Evolutionary conservation across 2,888 invertebrate genomes (phyloP), one percentile per base, ranked within the genome.

Genomic region (Conistra vaccinii): DNA sequence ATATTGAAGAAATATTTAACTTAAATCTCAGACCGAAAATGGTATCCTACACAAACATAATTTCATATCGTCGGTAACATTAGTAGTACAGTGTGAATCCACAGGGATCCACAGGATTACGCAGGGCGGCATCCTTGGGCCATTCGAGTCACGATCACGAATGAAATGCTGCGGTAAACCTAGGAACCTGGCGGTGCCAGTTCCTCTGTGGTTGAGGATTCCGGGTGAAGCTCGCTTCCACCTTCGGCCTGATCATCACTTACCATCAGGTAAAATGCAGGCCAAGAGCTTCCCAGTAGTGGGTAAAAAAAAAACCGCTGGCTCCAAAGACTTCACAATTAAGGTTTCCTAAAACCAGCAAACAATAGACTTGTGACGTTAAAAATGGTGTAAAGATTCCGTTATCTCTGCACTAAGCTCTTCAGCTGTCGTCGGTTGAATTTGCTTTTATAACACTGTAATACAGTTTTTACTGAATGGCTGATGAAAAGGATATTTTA

Each of bases 61-160:
- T 73, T 58, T 73, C 53, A 65, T 61, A 48, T 51, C 4, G 6
- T 35, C 20, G 60, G 10, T 39, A 53, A 67, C 61, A 76, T 76
- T 75, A 69, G 61, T 55, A 57, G 20, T 63, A 79, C 39, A 57
- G n/a, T 68, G 61, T 53, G 32, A 53, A 74, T 73, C 81, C 80
- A 32, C 69, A 76, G 75, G 32, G 48, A 74, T 73, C 81, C 80
- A 32, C 69, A 76, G 75, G 79, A 88, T 87, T 86, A 86, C 73
- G 62, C 65, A 57, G 76, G 62, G 58, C 69, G 67, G 67, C 69
- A 78, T 77, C 61, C 69, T 85, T 78, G 68, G 69, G 51, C 80
- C 75, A 76, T 60, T 77, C 58, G 42, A 70, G 63, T 77, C 75
- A 74, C 53, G 14, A 69, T 76, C 78, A 70, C 42, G 7, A 73